Base-by-base conservation (phyloP, 2,113 vertebrate species). In the Urocynchramus pylzowi region DNA sequence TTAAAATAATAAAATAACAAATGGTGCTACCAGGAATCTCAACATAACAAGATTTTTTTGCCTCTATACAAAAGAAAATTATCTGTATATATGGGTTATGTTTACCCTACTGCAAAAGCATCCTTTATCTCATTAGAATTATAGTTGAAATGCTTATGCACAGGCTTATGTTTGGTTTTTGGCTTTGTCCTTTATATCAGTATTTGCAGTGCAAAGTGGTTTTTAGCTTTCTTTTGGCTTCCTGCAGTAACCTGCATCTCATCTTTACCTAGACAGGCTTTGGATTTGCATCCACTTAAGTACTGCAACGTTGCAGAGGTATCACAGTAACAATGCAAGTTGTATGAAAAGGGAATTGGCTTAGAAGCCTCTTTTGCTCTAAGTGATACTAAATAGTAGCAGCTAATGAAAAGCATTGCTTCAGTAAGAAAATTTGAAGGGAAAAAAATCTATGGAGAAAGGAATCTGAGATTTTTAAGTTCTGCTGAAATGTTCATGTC, bases 351-450 rank as follows among this genome's bases (percentile, higher is more conserved):
- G 80, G 67, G 71, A 97, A 91, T 80, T 82, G 84, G 67, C 69
- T 89, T 91, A 87, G 89, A 95, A 95, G 47, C 63, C 39, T 42
- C 75, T 87, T 97, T 95, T 89, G 45, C 68, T 44, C 53, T 87
- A 76, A 94, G 49, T 82, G 68, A 59, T 61, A 30, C 41, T 53
- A 57, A 90, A 37, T 35, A 54, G 82, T n/a, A 69, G 56, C 52
- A 82, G 65, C 64, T 94, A 76, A 82, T 90, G 57, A 92, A 96
- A 92, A 87, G 27, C 61, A 56, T 93, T 81, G 67, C 64, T 91
- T 95, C 78, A 78, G 54, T 26, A 81, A 64, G 63, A 90, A 91
- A 76, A 65, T 41, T 11, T 4, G 8, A 17, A 10, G 16, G 11
- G 1, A 1, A 14, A 16, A 20, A 44, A n/a, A 18, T 19, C 31